Evolutionary conservation across 2,888 invertebrate genomes (phyloP), one percentile per base, ranked within the genome.

Genomic region (Podabrus alpinus): DNA sequence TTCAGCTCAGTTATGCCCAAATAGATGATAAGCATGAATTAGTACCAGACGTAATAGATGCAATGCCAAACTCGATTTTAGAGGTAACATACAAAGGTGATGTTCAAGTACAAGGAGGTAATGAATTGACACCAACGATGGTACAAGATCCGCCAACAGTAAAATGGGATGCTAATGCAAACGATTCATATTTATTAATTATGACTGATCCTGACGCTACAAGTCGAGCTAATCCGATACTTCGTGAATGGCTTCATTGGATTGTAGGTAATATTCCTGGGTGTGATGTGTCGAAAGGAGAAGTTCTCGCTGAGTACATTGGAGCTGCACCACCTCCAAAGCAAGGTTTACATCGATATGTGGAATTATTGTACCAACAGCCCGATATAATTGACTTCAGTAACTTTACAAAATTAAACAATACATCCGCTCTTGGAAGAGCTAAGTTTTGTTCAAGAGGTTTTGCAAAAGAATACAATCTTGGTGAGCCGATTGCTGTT

Each of bases 241-340:
- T 90, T 79, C 88, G 93, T 24, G 94, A 94, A 86, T 93, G 92
- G 91, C 92, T 92, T 80, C 94, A 95, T 85, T 95, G 94, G 94
- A 87, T 94, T 13, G 90, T 94, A 45, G 93, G 90, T 17, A 95
- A 95, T 83, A 92, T 95, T 82, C 90, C 91, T 11, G 93, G 92
- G 21, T 88, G 87, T 71, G 89, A 93, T 79, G 82, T 94, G 62
- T 84, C 84, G 13, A 89, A 90, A 79, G 93, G 94, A 19, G 92
- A 94, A 83, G 88, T 89, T 16, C 86, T 94, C 16, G 89, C 92
- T 15, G 92, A 91, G 76, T 95, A 94, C 82, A 81, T 88, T 64
- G 91, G 92, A 15, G 87, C 91, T 29, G 94, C 93, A 3, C 94
- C 94, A 13, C 94, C 94, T 10, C 90, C 92, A 86, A 92, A 90